phyloP scores from a whole-genome alignment of 2,797 vertebrate species.

The Simalia tracyae region DNA sequence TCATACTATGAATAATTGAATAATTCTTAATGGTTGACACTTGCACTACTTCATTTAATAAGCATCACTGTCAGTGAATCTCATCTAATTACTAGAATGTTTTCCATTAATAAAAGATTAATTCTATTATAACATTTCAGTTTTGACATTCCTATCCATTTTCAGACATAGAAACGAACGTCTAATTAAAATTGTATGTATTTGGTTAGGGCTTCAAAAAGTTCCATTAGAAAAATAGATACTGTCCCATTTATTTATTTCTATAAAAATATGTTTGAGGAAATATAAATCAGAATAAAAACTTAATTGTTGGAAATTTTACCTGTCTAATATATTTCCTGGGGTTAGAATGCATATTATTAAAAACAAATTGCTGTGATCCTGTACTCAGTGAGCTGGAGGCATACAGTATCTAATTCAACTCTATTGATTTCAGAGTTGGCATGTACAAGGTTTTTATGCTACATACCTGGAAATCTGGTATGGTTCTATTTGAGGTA shows the following conservation, averaged over 20 bases:
- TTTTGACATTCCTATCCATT: conserved; percentile 20
- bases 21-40: background rate
- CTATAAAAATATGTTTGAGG: background rate
- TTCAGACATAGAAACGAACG: background rate
- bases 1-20: background rate
- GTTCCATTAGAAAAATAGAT: background rate
- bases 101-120: conserved; percentile 10
- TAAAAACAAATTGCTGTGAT: background rate
- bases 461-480: background rate
- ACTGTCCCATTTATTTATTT: background rate
- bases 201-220: background rate
- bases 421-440: no score
- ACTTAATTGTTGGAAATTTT: background rate
- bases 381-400: background rate
- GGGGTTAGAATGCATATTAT: background rate
- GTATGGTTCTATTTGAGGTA: background rate
- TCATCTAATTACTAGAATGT: background rate
- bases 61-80: background rate
- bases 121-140: background rate
- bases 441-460: background rate
- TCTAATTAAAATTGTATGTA: background rate
- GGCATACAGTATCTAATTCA: background rate
- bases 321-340: background rate
- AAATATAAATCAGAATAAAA: background rate
- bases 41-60: background rate